phyloP scores from a whole-genome alignment of 2,113 vertebrate species.

The Gambusia holbrooki region DNA sequence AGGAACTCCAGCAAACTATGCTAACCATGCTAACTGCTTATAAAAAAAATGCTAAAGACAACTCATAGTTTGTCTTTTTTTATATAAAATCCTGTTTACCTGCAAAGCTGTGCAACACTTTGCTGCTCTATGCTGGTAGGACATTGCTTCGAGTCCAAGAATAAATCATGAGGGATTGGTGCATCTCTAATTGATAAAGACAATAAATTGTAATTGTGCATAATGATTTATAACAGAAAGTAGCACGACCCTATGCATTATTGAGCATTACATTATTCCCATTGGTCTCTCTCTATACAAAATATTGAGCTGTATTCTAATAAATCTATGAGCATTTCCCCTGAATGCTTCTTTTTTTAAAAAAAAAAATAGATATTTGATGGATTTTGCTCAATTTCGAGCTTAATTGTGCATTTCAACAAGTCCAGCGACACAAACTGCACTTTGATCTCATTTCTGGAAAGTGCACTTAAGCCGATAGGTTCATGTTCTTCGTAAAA shows the following conservation, averaged over 20 bases:
- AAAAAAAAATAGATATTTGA: conserved; percentile 35
- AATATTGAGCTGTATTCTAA: not conserved
- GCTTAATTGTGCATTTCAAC: conserved; percentile 24
- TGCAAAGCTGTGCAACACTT: not conserved
- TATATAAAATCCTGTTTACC: not conserved
- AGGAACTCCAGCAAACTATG: not conserved
- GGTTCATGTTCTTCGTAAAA: conserved; percentile 40
- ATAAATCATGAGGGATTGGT: not conserved
- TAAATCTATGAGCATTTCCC: not conserved
- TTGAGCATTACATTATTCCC: not conserved
- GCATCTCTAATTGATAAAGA: not conserved
- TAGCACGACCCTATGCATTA: not conserved
- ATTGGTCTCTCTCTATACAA: not conserved
- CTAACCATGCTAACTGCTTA: not conserved
- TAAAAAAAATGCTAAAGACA: not conserved
- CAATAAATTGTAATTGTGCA: not conserved
- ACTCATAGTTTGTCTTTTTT: not conserved
- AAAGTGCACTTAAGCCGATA: conserved; percentile 54
- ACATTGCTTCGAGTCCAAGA: not conserved
- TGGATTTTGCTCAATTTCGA: conserved; percentile 26
- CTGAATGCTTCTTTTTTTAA: not conserved
- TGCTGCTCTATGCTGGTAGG: not conserved
- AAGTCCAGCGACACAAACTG: conserved; percentile 32
- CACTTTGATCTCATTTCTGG: conserved; percentile 33
- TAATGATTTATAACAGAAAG: not conserved